Base-by-base conservation (phyloP, 2,797 vertebrate genomes). In the Phoeniculus purpureus region DNA sequence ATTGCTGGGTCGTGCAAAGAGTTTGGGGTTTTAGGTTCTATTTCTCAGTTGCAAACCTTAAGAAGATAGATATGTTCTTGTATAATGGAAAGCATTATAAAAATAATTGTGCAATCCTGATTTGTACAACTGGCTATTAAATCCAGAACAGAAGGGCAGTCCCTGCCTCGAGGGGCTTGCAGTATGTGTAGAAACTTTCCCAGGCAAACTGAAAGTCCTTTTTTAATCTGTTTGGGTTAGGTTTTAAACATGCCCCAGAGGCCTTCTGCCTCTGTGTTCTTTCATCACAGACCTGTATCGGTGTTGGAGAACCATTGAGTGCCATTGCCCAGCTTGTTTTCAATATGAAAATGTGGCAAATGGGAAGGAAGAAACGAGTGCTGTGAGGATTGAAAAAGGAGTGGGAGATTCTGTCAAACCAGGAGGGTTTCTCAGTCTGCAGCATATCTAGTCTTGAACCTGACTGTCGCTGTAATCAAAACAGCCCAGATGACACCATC, bases 201-300 rank as follows among this genome's bases (percentile, higher is more conserved):
- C 83, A 90, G 83, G 68, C 83, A 74, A 80, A 62, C 85, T 84
- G 15, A 43, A 93, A 45, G 84, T 74, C 20, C 13, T 59, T 32
- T 85, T 90, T 94, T 85, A 74, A 82, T 93, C 93, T 89, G 56
- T 86, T 92, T 54, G 83, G 81, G 65, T 76, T 90, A 37, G 47
- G 54, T 64, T 93, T 80, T 81, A 67, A 92, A 43, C 67, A 64
- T 87, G 67, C 77, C 79, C 80, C 76, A 1, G 25, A 85, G 80
- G 83, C 76, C 71, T 66, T 48, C 67, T 50, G 66, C 75, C 78
- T n/a, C n/a, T n/a, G n/a, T n/a, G 81, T 20, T 32, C 79, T 92
- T 81, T 80, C 73, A 62, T 92, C 90, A 5, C 73, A 71, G 70
- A 40, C 52, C 70, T 26, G 0, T 19, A 21, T 34, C 87, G 65